Percentiles rank a stretch among this genome's conserved stretches.
Evolutionary conservation across 2,113 vertebrate species (phyloP).

Genomic region (Aldabrachelys gigantea): DNA sequence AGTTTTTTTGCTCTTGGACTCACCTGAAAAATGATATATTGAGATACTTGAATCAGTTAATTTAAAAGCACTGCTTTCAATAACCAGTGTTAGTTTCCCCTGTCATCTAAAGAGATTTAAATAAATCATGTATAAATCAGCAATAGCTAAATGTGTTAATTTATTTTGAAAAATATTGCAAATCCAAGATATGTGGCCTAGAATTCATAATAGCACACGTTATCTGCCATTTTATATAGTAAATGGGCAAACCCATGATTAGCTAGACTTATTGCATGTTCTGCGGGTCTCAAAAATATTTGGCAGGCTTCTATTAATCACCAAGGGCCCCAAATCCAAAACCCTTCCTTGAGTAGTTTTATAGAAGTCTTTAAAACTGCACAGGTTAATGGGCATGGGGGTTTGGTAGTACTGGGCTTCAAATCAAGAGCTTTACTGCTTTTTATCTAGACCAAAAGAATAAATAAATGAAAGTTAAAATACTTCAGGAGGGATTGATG

Average conservation of each 20-base stretch:
- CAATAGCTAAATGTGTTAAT: not conserved
- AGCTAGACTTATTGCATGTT: not conserved
- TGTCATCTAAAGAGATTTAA: rapidly evolving
- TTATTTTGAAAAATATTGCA: not conserved
- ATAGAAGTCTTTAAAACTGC: rapidly evolving
- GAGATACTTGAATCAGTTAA: not conserved
- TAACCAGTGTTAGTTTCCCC: not conserved
- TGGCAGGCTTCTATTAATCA: not conserved
- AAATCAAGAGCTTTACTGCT: not conserved
- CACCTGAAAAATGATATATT: not conserved
- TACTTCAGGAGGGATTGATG: constrained; percentile 16
- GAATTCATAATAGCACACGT: rapidly evolving
- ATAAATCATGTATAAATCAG: rapidly evolving
- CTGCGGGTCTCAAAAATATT: not conserved
- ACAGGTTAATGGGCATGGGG: rapidly evolving
- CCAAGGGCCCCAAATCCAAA: not conserved
- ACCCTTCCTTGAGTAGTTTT: not conserved
- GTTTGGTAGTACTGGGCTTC: not conserved
- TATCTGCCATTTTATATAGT: not conserved
- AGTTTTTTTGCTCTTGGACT: not conserved
- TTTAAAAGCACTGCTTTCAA: not conserved
- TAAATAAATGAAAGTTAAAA: not conserved
- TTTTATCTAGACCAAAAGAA: constrained; percentile 8
- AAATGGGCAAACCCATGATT: not conserved
- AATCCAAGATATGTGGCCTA: not conserved